Evolutionary conservation across 2,888 invertebrate species (phyloP).

Genomic region (Syrista parreyssii): DNA sequence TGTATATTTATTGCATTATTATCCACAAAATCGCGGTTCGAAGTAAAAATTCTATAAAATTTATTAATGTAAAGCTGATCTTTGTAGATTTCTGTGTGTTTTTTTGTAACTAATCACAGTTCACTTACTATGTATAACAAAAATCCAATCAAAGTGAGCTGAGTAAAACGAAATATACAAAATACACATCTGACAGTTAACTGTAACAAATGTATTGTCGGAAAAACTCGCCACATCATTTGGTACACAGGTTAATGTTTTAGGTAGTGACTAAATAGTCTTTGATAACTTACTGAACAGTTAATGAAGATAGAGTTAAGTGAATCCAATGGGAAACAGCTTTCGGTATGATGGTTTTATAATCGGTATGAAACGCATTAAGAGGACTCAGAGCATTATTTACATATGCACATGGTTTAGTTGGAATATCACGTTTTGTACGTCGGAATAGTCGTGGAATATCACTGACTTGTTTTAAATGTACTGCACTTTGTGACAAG

Average conservation of each 20-base stretch:
- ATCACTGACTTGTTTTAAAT: slow-evolving; percentile 87
- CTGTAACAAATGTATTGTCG: background rate
- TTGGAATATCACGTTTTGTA: slow-evolving; percentile 89
- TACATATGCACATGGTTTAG: slow-evolving; percentile 84
- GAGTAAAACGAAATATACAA: too few relatives aligned
- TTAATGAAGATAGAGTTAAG: slow-evolving; percentile 65
- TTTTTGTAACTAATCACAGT: too few relatives aligned
- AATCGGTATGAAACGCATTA: slow-evolving; percentile 70
- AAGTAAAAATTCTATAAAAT: too few relatives aligned
- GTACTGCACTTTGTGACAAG: slow-evolving; percentile 68
- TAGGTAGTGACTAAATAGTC: background rate
- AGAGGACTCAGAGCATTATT: slow-evolving; percentile 74
- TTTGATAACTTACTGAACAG: slow-evolving; percentile 66
- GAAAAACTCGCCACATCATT: background rate
- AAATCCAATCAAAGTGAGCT: too few relatives aligned
- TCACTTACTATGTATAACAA: too few relatives aligned
- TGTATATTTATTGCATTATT: too few relatives aligned
- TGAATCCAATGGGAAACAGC: slow-evolving; percentile 64
- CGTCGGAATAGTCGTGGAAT: slow-evolving; percentile 93
- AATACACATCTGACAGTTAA: background rate
- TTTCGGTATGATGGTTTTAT: slow-evolving; percentile 62
- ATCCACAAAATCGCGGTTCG: too few relatives aligned
- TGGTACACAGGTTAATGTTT: background rate
- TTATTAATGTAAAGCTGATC: too few relatives aligned
- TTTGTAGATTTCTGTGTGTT: too few relatives aligned